Evolutionary conservation across 2,797 vertebrate species (phyloP).

Genomic region (Esox masquinongy): DNA sequence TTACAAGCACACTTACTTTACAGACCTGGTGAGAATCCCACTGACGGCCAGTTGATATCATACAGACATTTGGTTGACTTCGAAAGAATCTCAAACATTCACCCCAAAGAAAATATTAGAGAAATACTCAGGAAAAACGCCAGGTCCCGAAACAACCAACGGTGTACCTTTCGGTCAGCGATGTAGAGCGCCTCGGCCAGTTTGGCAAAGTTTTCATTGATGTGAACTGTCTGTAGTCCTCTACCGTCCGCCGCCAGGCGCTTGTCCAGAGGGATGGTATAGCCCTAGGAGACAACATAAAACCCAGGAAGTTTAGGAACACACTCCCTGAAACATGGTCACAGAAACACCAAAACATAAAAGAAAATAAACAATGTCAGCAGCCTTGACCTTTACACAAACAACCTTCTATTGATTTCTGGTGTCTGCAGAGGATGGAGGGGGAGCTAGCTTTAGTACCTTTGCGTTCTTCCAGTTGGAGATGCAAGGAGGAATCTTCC

Average conservation of each 20-base stretch:
- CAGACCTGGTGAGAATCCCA: not conserved
- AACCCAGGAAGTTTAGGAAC: not conserved
- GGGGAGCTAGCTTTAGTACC: conserved; percentile 61
- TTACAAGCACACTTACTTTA: not conserved
- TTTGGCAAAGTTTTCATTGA: conserved; percentile 98
- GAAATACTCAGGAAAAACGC: not conserved
- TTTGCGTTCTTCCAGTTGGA: conserved; percentile 99
- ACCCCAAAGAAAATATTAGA: not conserved
- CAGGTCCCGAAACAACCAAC: not conserved
- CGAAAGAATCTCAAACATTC: not conserved
- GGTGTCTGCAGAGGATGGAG: not conserved
- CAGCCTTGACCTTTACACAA: not conserved
- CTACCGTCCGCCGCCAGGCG: conserved; percentile 94
- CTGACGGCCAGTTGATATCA: not conserved
- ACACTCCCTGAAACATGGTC: not conserved
- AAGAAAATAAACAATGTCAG: not conserved
- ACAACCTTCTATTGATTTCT: not conserved
- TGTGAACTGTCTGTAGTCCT: conserved; percentile 95
- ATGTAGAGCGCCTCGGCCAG: conserved; percentile 96
- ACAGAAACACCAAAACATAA: not conserved
- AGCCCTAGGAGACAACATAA: conserved; percentile 76
- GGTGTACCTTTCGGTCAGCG: conserved; percentile 91
- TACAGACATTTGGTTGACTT: not conserved
- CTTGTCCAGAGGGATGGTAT: conserved; percentile 97
- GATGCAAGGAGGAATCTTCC: conserved; percentile 99